Conservation (phyloP, 2,888 invertebrate genomes). For the Phortica magna region DNA sequence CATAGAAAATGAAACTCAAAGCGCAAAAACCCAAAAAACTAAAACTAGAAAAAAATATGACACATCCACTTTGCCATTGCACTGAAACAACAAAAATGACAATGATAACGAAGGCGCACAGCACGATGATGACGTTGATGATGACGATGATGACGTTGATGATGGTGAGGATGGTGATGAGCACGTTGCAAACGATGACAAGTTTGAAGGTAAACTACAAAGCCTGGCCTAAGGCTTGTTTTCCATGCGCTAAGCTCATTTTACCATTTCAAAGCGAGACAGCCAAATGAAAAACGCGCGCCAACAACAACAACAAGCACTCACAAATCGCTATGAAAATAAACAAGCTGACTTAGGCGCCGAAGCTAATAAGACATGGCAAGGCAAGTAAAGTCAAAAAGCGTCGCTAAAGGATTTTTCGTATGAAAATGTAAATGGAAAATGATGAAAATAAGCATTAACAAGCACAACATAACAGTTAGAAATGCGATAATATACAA, state of each 20-base stretch:
- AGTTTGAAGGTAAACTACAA: slow-evolving; percentile 24
- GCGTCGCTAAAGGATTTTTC: too few relatives aligned
- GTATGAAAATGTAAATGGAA: too few relatives aligned
- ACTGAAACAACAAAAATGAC: background rate
- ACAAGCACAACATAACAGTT: slow-evolving; percentile 14
- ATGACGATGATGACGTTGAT: too few relatives aligned
- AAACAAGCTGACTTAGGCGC: background rate
- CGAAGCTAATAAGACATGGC: too few relatives aligned
- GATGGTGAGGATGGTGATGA: background rate
- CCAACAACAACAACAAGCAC: background rate
- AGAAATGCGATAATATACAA: slow-evolving; percentile 30
- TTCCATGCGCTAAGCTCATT: slow-evolving; percentile 20
- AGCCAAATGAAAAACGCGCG: background rate
- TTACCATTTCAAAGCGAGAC: slow-evolving; percentile 12
- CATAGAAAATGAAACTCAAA: background rate
- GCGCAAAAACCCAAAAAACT: background rate
- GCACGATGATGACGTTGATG: too few relatives aligned
- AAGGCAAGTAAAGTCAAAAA: too few relatives aligned
- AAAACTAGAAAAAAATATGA: background rate
- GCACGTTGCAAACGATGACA: background rate
- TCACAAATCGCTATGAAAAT: background rate
- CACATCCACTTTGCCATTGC: background rate
- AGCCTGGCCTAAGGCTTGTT: slow-evolving; percentile 18
- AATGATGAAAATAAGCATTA: background rate
- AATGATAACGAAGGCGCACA: too few relatives aligned